phyloP scores from a whole-genome alignment of 1,140 invertebrate genomes.

The Danaus melanippus region DNA sequence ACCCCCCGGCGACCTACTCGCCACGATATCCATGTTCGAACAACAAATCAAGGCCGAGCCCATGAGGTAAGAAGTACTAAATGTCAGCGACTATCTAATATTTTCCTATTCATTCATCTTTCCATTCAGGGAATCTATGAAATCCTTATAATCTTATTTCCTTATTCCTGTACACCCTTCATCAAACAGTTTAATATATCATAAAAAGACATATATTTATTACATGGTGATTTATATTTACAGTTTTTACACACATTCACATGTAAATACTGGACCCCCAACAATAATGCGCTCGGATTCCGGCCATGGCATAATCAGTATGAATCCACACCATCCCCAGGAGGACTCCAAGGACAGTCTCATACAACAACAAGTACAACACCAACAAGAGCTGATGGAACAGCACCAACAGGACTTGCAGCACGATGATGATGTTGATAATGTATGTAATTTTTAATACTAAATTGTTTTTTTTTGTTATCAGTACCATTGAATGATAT shows the following conservation, averaged over 20 bases:
- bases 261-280: slow-evolving; percentile 61
- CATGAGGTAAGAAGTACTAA: slow-evolving; percentile 71
- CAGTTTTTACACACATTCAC: slow-evolving; percentile 70
- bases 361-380: slow-evolving; percentile 63
- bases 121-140: no score
- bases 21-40: slow-evolving; percentile 77
- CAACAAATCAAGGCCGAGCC: slow-evolving; percentile 79
- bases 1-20: slow-evolving; percentile 73
- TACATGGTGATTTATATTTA: slow-evolving; percentile 17
- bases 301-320: slow-evolving; percentile 67
- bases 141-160: no score
- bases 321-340: slow-evolving; percentile 66
- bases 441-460: slow-evolving; percentile 20
- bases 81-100: no score
- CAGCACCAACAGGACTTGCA: slow-evolving; percentile 62
- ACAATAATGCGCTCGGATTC: slow-evolving; percentile 66
- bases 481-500: no score
- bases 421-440: slow-evolving; percentile 50
- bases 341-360: slow-evolving; percentile 68
- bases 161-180: no score
- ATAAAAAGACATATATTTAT: no score
- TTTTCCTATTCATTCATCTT: no score
- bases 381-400: slow-evolving; percentile 60
- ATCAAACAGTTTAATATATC: no score
- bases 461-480: background rate